Evolutionary conservation across 2,797 vertebrate species (phyloP).

Genomic region (Dermochelys coriacea): DNA sequence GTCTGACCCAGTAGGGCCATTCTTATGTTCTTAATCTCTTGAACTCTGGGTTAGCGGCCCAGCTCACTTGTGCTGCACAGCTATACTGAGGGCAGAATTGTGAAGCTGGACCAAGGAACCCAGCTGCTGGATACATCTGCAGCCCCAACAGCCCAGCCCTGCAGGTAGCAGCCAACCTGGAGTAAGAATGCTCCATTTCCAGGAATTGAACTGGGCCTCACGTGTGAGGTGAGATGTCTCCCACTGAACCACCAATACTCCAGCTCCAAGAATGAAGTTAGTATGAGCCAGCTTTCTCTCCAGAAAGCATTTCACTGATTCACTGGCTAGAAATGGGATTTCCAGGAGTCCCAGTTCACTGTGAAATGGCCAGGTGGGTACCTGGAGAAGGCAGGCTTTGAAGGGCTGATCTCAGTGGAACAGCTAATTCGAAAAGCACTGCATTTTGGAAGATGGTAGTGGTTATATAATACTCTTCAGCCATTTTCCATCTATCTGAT

Average conservation of each 20-base stretch:
- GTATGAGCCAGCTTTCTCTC: background rate
- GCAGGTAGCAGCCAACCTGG: background rate
- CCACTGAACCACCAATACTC: background rate
- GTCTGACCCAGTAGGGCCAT: no score
- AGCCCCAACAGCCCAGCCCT: accelerated
- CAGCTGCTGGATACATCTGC: background rate
- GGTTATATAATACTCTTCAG: background rate
- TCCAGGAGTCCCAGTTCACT: background rate
- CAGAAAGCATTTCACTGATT: background rate
- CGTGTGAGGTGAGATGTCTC: background rate
- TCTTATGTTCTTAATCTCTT: background rate
- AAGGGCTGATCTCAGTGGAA: background rate
- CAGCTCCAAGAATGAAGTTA: background rate
- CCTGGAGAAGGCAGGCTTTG: background rate
- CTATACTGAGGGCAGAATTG: background rate
- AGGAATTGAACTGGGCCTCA: background rate
- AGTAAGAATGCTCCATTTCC: background rate
- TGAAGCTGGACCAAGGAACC: background rate
- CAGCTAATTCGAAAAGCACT: background rate
- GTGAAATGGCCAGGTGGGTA: background rate
- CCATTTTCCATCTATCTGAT: background rate
- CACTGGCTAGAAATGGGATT: background rate
- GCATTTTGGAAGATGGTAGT: background rate
- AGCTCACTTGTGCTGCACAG: background rate
- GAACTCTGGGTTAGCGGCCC: background rate